A percentile compares a stretch with the other conserved stretches of the same genome.
These are phyloP conservation scores for Drosophila dives DNA, from an alignment of 2,888 invertebrate genomes.

Conservation along the genomic window DNA sequence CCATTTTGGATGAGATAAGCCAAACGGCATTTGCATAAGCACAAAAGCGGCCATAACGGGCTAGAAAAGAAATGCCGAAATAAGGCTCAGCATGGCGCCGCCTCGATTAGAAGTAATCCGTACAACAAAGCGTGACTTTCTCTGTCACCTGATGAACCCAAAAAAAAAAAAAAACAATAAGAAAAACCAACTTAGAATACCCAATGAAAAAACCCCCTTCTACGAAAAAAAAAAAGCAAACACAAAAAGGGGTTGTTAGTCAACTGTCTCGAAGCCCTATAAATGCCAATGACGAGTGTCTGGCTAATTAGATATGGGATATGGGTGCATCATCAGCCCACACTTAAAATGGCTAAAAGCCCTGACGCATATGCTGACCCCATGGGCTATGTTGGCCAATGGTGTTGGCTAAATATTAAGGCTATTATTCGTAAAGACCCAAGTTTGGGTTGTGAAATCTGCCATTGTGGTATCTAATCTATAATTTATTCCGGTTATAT, in stretches of 20 bases:
- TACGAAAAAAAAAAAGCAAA: neutral
- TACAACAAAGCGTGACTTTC: constrained; percentile 50
- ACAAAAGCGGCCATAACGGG: constrained; percentile 54
- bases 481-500: constrained; percentile 30
- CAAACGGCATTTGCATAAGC: constrained; percentile 69
- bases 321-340: constrained; percentile 15
- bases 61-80: constrained; percentile 42
- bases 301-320: constrained; percentile 69
- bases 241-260: constrained; percentile 44
- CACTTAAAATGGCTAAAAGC: constrained; percentile 4
- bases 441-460: constrained; percentile 12
- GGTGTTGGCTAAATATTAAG: constrained; percentile 16
- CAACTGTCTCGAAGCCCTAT: constrained; percentile 50
- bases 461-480: constrained; percentile 38
- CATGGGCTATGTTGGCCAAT: constrained; percentile 20
- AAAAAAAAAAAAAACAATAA: constrained; percentile 2
- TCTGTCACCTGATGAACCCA: constrained; percentile 37
- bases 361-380: constrained; percentile 41
- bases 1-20: constrained; percentile 60
- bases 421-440: constrained; percentile 1
- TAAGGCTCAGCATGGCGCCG: constrained; percentile 72
- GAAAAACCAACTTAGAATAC: constrained; percentile 1
- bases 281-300: constrained; percentile 55
- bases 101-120: constrained; percentile 59
- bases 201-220: constrained; percentile 31